A percentile compares a stretch with the other conserved stretches of the same genome.
These are phyloP conservation scores for Scophthalmus maximus DNA, from an alignment of 2,113 vertebrate species.

Conservation along the genomic window DNA sequence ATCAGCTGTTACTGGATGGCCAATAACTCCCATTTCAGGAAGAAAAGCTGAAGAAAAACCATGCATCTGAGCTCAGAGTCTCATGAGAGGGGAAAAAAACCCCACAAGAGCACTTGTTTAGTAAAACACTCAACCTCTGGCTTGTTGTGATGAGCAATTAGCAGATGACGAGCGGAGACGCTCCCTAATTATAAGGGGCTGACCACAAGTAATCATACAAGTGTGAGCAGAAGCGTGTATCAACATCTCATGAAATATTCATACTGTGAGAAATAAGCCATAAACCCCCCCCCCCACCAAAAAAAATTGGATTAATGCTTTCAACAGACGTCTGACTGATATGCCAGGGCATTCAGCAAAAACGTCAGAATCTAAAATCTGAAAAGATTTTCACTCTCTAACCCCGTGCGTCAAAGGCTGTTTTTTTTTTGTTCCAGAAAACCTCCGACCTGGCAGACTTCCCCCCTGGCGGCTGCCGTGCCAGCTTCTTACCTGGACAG, in stretches of 20 bases:
- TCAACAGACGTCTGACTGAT: constrained; percentile 24
- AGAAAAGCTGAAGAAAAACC: constrained; percentile 19
- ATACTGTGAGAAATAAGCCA: constrained; percentile 35
- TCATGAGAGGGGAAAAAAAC: constrained; percentile 7
- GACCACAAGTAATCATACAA: constrained; percentile 44
- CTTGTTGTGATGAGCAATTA: constrained; percentile 68
- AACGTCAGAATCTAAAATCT: constrained; percentile 10
- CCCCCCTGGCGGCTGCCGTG: neutral
- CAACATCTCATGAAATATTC: constrained; percentile 42
- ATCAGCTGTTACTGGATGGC: neutral
- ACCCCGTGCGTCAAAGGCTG: neutral
- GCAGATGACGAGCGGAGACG: constrained; percentile 51
- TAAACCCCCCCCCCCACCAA: too few relatives aligned
- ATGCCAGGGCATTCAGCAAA: constrained; percentile 12
- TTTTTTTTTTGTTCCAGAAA: constrained; percentile 16
- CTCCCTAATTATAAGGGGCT: constrained; percentile 51
- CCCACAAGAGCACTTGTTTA: constrained; percentile 20
- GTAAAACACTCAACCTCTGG: constrained; percentile 49
- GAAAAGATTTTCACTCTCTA: neutral
- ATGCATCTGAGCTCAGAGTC: constrained; percentile 6
- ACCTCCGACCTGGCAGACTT: constrained; percentile 4
- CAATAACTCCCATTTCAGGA: neutral
- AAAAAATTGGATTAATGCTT: constrained; percentile 13
- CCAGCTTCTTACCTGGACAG: constrained; percentile 88
- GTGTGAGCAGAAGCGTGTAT: too few relatives aligned